phyloP scores from a whole-genome alignment of 2,797 vertebrate species.

The Mormyrops boulengeri region DNA sequence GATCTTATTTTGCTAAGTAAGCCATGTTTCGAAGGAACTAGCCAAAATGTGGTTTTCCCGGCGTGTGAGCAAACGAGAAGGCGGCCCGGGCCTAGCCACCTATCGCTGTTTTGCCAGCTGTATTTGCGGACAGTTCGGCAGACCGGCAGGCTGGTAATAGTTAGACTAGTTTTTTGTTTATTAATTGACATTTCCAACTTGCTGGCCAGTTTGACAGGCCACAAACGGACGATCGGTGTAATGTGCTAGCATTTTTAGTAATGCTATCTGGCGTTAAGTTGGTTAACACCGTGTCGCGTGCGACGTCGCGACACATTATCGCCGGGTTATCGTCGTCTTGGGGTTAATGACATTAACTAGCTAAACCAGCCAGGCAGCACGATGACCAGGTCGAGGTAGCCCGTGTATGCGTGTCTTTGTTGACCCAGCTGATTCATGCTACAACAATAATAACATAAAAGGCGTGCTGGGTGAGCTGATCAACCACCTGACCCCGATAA shows the following conservation, averaged over 20 bases:
- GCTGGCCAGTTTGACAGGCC: neutral
- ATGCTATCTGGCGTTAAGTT: conserved; percentile 28
- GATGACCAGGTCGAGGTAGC: neutral
- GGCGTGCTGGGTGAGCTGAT: neutral
- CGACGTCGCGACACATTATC: neutral
- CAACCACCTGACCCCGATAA: neutral
- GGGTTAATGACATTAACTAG: neutral
- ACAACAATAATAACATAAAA: neutral
- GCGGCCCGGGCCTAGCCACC: conserved; percentile 8
- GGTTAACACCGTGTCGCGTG: neutral
- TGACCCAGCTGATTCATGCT: neutral
- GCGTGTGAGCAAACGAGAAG: neutral
- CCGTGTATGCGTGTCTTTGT: neutral
- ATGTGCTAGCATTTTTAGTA: neutral
- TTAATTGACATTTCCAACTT: neutral
- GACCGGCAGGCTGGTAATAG: neutral
- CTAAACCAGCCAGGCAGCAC: neutral
- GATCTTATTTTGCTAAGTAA: neutral
- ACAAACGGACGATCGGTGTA: neutral
- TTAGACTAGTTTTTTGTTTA: neutral
- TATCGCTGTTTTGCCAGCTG: conserved; percentile 30
- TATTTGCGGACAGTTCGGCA: neutral
- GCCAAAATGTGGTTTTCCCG: neutral
- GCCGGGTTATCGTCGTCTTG: conserved; percentile 23
- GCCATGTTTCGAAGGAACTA: neutral